Percentiles rank a stretch among this genome's conserved stretches.
These are phyloP conservation scores for Muscidifurax raptorellus DNA, from an alignment of 1,140 invertebrate species.

Conservation along the genomic window DNA sequence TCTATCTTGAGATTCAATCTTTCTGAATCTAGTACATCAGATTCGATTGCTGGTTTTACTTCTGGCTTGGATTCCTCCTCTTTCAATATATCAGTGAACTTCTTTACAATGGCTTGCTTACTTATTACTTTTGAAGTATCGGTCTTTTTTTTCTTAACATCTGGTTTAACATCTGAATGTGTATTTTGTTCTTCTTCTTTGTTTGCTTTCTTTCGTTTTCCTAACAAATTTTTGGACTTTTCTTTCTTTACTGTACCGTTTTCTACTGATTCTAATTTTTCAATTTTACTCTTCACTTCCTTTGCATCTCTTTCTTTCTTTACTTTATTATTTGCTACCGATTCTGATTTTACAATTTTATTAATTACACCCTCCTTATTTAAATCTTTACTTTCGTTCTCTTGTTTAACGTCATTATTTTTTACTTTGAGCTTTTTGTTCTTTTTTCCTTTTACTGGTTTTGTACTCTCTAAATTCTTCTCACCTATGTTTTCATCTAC, in stretches of 20 bases:
- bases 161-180: constrained; percentile 13
- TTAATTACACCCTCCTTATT: constrained; percentile 5
- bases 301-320: constrained; percentile 18
- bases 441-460: neutral
- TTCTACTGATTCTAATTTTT: neutral
- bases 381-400: constrained; percentile 8
- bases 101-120: constrained; percentile 63
- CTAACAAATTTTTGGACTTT: neutral
- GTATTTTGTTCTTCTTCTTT: neutral
- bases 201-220: constrained; percentile 16
- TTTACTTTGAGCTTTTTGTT: neutral
- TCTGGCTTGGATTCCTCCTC: constrained; percentile 43
- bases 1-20: constrained; percentile 43
- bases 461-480: neutral
- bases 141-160: constrained; percentile 41
- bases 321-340: constrained; percentile 3
- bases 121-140: constrained; percentile 51
- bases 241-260: constrained; percentile 10
- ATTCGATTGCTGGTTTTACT: constrained; percentile 20
- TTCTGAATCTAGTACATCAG: neutral
- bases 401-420: neutral
- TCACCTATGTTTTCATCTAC: neutral
- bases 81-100: constrained; percentile 60
- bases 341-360: constrained; percentile 6
- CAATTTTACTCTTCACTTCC: neutral